These are phyloP conservation scores for Eulimnadia texana DNA, from an alignment of 1,140 invertebrate genomes.

Conservation along the genomic window DNA sequence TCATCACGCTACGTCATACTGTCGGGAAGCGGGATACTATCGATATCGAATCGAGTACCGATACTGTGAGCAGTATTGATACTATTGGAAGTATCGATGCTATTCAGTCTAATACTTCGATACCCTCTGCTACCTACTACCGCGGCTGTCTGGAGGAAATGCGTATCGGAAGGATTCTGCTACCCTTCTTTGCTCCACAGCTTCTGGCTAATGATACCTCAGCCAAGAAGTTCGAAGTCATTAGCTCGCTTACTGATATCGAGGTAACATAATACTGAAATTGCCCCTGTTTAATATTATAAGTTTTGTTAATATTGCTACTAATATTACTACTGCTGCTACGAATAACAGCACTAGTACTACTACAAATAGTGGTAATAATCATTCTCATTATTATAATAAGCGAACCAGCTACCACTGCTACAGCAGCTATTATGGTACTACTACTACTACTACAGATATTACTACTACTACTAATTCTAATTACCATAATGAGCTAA, in stretches of 20 bases:
- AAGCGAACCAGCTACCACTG: no score
- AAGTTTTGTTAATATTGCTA: no score
- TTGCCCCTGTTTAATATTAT: no score
- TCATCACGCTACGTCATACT: conserved; percentile 16
- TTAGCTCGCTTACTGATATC: conserved; percentile 17
- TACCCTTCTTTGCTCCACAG: conserved; percentile 64
- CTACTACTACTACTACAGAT: no score
- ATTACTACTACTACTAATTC: no score
- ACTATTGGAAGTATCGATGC: conserved; percentile 7
- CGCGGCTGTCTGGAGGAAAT: conserved; percentile 86
- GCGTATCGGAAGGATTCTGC: conserved; percentile 59
- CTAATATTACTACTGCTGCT: no score
- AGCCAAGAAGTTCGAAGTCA: conserved; percentile 22
- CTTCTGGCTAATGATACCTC: conserved; percentile 27
- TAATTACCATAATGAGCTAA: no score
- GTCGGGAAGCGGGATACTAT: conserved; percentile 4
- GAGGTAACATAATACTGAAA: not conserved
- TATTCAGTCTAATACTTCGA: not conserved
- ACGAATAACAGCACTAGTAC: no score
- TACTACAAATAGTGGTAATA: no score
- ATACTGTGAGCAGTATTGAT: no score
- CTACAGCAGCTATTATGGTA: no score
- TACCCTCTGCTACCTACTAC: conserved; percentile 26
- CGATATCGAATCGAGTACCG: conserved; percentile 2
- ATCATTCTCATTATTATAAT: no score